These are phyloP conservation scores for Rhea pennata DNA, from an alignment of 2,113 vertebrate genomes.

Conservation along the genomic window DNA sequence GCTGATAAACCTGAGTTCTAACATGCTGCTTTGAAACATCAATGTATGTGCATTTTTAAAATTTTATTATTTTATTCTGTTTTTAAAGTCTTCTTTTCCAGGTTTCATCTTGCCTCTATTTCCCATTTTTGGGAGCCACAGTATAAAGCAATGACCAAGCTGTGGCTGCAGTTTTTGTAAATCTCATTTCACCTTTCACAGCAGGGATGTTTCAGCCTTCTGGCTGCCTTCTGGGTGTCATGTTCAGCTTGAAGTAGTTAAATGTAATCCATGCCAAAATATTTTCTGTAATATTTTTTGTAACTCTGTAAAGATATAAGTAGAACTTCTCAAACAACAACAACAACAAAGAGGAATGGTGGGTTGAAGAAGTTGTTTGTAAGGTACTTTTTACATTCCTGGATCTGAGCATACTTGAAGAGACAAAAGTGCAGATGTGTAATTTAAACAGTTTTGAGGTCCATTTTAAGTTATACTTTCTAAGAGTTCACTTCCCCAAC, in stretches of 20 bases:
- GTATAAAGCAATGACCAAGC: background rate
- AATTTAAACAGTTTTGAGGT: background rate
- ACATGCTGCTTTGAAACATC: conserved; percentile 34
- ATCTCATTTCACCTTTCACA: conserved; percentile 54
- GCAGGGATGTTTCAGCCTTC: conserved; percentile 29
- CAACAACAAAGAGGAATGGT: background rate
- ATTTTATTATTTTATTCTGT: background rate
- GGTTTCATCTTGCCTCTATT: background rate
- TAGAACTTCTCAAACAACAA: background rate
- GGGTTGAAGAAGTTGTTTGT: background rate
- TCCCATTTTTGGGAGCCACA: conserved; percentile 4
- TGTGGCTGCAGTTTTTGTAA: conserved; percentile 24
- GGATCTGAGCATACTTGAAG: background rate
- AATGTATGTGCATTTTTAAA: background rate
- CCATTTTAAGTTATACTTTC: background rate
- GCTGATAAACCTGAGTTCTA: conserved; percentile 38
- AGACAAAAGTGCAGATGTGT: background rate
- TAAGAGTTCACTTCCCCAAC: background rate
- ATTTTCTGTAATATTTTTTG: background rate
- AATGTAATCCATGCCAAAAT: background rate
- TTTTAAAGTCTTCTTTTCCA: background rate
- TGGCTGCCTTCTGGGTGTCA: background rate
- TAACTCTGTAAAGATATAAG: background rate
- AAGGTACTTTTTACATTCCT: background rate
- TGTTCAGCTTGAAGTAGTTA: background rate